Base-by-base conservation (phyloP, 2,888 invertebrate genomes). In the Diplolepis rosae region DNA sequence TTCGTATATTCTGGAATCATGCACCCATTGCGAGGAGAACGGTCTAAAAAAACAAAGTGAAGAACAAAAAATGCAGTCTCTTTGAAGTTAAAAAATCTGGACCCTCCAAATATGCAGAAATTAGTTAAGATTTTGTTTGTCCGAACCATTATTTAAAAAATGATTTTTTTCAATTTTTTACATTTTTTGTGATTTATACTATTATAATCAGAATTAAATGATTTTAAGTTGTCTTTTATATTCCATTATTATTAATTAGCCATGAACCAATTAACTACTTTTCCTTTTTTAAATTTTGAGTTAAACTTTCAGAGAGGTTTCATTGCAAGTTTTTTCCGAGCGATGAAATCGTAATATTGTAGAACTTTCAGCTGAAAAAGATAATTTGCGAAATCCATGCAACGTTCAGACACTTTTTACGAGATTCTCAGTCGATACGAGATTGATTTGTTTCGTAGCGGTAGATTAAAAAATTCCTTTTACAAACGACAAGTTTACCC, bases 321-420 rank as follows among this genome's bases (percentile, higher is more conserved):
- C 18, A 56, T 56, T 13, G 32, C 18, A 2, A 4, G 61, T 52
- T 61, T 67, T 61, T 71, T 67, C 39, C 51, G 69, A 51, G 9
- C 24, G 39, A 48, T 61, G 61, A 51, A 67, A 74, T 66, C 66
- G 69, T 66, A 73, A 79, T 77, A 75, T 75, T 51, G 30, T 32
- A 50, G 22, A 52, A 66, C 65, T 80, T 80, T 68, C 75, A 72
- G 68, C 70, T 68, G 66, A 72, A 71, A 74, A 80, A 80, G 77
- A 75, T 79, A 78, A 80, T 76, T 72, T 78, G 42, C 48, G 69
- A 77, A 80, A 80, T 73, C 70, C 72, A 65, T 69, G 75, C 77
- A 73, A 65, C 72, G 74, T 76, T 54, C 56, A 65, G 71, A 74
- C 28, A 45, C 67, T 73, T 74, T 76, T 76, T 69, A 65, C 65